These are phyloP conservation scores for Panurus biarmicus DNA, from an alignment of 2,113 vertebrate genomes.

Conservation along the genomic window DNA sequence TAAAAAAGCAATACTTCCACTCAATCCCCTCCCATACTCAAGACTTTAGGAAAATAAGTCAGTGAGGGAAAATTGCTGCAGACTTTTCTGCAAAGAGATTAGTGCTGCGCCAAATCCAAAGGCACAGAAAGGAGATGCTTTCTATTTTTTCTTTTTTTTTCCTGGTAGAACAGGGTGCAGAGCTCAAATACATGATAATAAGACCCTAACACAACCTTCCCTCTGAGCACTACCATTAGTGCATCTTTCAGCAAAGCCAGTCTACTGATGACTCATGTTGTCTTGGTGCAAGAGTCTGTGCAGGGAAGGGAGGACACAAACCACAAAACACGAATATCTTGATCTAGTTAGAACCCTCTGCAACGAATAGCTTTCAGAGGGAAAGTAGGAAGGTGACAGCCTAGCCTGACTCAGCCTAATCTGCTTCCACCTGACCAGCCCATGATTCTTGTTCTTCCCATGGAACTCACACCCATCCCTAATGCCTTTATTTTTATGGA, in stretches of 20 bases:
- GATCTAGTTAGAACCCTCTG: background rate
- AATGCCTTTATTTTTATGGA: background rate
- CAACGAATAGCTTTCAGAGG: background rate
- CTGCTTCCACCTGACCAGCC: background rate
- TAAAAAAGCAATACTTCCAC: background rate
- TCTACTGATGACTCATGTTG: background rate
- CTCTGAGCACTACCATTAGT: background rate
- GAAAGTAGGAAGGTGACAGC: background rate
- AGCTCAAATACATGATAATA: background rate
- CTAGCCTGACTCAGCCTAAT: background rate
- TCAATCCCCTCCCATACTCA: background rate
- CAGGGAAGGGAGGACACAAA: background rate
- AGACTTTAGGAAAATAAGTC: background rate
- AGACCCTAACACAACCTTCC: background rate
- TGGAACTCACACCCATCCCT: background rate
- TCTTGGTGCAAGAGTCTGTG: background rate
- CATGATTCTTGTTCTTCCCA: background rate
- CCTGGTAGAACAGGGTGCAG: background rate
- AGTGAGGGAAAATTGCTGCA: background rate
- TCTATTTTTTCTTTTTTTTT: background rate
- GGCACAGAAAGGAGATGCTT: background rate
- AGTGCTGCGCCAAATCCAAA: background rate
- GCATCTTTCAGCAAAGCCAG: background rate
- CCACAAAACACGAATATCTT: background rate
- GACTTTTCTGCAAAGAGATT: background rate